Evolutionary conservation across 2,797 vertebrate species (phyloP).

Genomic region (Falco columbarius): DNA sequence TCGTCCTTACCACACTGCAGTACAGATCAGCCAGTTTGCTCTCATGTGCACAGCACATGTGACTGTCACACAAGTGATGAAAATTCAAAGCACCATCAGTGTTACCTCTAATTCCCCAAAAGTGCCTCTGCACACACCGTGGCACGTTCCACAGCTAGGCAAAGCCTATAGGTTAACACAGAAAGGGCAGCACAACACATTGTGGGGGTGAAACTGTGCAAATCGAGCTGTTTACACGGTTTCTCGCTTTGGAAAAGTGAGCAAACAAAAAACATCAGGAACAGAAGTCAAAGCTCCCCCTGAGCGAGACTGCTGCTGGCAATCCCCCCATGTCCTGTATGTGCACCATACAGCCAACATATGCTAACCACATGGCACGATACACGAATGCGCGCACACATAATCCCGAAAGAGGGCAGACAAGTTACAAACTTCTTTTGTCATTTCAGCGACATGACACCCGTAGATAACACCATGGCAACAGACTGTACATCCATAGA

Average conservation of each 20-base stretch:
- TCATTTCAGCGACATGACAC: constrained; percentile 55
- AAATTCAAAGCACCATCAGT: neutral
- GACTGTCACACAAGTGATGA: neutral
- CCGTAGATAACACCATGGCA: constrained; percentile 64
- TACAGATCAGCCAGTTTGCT: neutral
- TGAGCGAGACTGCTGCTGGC: constrained; percentile 9
- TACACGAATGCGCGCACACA: constrained; percentile 61
- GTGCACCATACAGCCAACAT: constrained; percentile 40
- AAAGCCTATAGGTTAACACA: neutral
- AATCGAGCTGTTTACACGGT: constrained; percentile 56
- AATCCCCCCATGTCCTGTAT: neutral
- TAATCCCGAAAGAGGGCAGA: constrained; percentile 20
- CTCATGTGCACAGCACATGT: neutral
- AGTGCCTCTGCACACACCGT: neutral
- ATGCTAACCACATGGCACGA: constrained; percentile 63
- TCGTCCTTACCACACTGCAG: rapidly evolving
- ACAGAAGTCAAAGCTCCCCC: constrained; percentile 63
- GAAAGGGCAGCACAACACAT: constrained; percentile 50
- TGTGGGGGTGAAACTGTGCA: constrained; percentile 28
- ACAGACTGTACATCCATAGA: constrained; percentile 74
- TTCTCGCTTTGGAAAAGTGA: constrained; percentile 52
- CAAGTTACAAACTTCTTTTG: constrained; percentile 20
- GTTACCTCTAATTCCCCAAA: neutral
- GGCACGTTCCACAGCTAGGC: neutral
- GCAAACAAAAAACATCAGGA: constrained; percentile 34